These are phyloP conservation scores for Tenrec ecaudatus DNA, from an alignment of 2,113 vertebrate species.

Conservation along the genomic window DNA sequence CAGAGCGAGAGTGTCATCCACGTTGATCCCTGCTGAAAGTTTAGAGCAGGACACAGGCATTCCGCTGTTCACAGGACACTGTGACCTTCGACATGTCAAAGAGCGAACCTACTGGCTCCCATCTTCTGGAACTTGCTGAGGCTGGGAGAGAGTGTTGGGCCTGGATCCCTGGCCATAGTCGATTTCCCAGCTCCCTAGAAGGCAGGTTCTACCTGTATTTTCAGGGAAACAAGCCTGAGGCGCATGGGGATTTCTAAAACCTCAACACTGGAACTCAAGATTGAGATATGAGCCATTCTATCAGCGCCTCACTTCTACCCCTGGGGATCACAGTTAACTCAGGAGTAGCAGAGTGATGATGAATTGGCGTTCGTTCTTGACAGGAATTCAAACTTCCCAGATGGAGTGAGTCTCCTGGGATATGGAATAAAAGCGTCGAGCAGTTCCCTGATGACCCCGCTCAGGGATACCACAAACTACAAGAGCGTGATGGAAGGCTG, in stretches of 20 bases:
- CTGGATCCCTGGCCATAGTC: background rate
- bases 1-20: background rate
- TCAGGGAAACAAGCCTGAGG: slow-evolving; percentile 22
- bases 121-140: background rate
- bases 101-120: background rate
- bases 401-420: background rate
- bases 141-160: background rate
- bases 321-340: background rate
- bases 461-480: background rate
- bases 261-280: background rate
- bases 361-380: background rate
- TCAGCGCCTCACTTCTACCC: background rate
- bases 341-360: background rate
- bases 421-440: background rate
- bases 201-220: slow-evolving; percentile 35
- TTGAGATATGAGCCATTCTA: background rate
- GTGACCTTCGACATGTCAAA: background rate
- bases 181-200: background rate
- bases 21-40: background rate
- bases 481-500: background rate
- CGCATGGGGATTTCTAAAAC: background rate
- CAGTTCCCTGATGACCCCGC: background rate
- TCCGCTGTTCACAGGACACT: background rate
- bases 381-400: background rate
- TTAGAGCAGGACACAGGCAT: background rate